Evolutionary conservation across 2,888 invertebrate species (phyloP), one percentile per base, ranked within the genome.

Genomic region (Chirona hameri): DNA sequence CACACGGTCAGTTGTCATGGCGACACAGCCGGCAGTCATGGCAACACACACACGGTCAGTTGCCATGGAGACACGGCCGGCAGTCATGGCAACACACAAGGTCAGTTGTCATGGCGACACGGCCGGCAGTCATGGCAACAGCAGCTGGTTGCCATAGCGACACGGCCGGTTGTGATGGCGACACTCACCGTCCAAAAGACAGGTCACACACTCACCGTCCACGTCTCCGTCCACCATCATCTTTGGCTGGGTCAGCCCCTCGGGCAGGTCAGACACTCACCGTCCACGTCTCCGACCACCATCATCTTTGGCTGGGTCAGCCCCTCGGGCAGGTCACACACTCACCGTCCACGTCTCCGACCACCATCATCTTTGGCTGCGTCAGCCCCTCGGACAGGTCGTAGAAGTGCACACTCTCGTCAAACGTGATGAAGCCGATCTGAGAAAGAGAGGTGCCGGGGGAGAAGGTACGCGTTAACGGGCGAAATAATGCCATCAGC

Each of bases 401-500:
- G 89, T 96, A 99, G 89, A 97, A 99, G 88, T 99, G 98, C 83
- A 99, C 91, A 82, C 93, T 92, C 82, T 95, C 93, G 88, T 99
- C 97, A 87, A 92, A 97, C 31, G 97, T 96, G 83, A 99, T 91
- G 89, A 99, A 97, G 21, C 97, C 98, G 85, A 99, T 92, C 89
- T 96, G 24, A 7, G 60, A 10, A 7, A 21, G 60, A 3, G 60
- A n/a, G 18, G 18, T 4, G 18, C 14, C 57, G 57, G 57, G 48
- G 48, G 48, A 48, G 48, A 48, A n/a, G n/a, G n/a, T n/a, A n/a
- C n/a, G n/a, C n/a, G n/a, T n/a, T n/a, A n/a, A n/a, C n/a, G n/a
- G n/a, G n/a, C n/a, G n/a, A n/a, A n/a, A n/a, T n/a, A n/a, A n/a
- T n/a, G n/a, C n/a, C n/a, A n/a, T n/a, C n/a, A n/a, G n/a, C n/a